These are phyloP conservation scores for Pluvianellus socialis DNA, from an alignment of 2,113 vertebrate species.

Conservation along the genomic window DNA sequence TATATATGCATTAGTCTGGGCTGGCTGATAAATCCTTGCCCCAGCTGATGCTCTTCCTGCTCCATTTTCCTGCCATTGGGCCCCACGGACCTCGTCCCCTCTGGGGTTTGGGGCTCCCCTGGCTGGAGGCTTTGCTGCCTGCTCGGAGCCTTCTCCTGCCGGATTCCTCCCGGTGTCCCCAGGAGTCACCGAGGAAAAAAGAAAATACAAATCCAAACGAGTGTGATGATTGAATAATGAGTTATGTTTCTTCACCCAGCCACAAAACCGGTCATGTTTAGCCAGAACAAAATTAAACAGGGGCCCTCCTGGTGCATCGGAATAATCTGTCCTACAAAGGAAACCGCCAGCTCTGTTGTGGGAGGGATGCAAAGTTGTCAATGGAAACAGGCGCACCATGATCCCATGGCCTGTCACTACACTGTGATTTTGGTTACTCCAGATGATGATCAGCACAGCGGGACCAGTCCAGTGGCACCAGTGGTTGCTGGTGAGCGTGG, in stretches of 20 bases:
- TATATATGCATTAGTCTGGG: not conserved
- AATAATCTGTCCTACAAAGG: not conserved
- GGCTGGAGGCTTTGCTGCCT: not conserved
- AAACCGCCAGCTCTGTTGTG: not conserved
- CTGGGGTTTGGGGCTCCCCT: not conserved
- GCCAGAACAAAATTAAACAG: not conserved
- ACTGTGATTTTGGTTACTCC: not conserved
- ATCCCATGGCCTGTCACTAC: not conserved
- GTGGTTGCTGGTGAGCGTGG: not conserved
- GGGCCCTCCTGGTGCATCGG: not conserved
- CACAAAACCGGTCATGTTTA: not conserved
- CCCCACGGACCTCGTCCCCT: not conserved
- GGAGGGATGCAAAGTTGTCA: not conserved
- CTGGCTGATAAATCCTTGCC: not conserved
- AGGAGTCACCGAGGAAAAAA: not conserved
- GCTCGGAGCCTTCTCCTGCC: not conserved
- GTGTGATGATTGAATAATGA: not conserved
- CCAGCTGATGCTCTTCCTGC: not conserved
- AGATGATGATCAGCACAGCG: not conserved
- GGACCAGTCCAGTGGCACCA: not conserved
- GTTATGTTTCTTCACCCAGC: not conserved
- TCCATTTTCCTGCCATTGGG: not conserved
- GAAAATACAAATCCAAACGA: not conserved
- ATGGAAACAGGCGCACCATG: not conserved
- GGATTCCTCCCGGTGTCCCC: not conserved